Percentiles rank a stretch among this genome's conserved stretches.
Conservation (phyloP, 1,140 invertebrate genomes). For the Magallana gigas region DNA sequence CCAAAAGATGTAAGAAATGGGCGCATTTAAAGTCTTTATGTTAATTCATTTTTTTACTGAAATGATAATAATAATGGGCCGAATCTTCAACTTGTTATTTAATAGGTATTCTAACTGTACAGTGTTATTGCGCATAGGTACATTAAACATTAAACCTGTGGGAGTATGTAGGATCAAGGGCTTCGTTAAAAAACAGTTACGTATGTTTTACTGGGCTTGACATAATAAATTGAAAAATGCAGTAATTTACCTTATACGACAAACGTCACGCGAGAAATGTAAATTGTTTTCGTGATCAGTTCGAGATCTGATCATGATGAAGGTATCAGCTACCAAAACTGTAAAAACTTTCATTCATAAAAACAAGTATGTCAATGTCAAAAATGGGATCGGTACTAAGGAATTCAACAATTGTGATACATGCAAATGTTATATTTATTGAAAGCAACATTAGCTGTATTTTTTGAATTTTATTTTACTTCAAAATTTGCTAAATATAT, state of each 20-base stretch:
- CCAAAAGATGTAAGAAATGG: neutral
- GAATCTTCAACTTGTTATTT: neutral
- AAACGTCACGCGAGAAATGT: neutral
- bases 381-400: too few relatives aligned
- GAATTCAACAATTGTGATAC: too few relatives aligned
- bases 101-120: neutral
- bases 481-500: too few relatives aligned
- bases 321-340: neutral
- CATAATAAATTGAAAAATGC: neutral
- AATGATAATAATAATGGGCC: neutral
- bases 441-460: too few relatives aligned
- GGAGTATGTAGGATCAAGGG: neutral
- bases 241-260: neutral
- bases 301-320: neutral
- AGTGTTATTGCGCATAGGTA: neutral
- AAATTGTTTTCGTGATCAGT: constrained; percentile 3
- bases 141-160: neutral
- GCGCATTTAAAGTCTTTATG: neutral
- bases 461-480: too few relatives aligned
- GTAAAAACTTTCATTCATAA: too few relatives aligned
- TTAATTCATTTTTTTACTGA: neutral
- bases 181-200: neutral
- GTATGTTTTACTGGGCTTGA: neutral
- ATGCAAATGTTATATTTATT: too few relatives aligned
- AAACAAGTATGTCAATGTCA: too few relatives aligned